Evolutionary conservation across 2,888 invertebrate genomes (phyloP).

Genomic region (Leptogaster cylindrica): DNA sequence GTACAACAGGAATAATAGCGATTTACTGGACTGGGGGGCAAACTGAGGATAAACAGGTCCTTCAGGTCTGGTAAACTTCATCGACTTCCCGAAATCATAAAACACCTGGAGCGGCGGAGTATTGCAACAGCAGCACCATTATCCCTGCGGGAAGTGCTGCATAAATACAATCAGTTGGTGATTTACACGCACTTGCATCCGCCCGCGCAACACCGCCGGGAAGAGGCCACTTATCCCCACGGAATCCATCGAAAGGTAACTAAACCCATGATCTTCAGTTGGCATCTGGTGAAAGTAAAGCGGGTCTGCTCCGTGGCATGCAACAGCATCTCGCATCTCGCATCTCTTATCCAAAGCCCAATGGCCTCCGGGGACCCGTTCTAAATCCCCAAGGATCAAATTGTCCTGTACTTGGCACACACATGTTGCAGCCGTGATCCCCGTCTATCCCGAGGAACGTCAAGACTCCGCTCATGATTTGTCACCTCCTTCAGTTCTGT

Average conservation of each 20-base stretch:
- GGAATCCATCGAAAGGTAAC: conserved; percentile 18
- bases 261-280: background rate
- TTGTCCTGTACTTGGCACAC: too few species aligned
- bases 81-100: background rate
- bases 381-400: too few species aligned
- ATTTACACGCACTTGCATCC: background rate
- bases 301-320: too few species aligned
- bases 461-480: conserved; percentile 29
- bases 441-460: conserved; percentile 13
- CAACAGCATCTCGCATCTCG: too few species aligned
- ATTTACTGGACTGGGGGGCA: conserved; percentile 15
- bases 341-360: too few species aligned
- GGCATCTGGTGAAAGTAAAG: background rate
- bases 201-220: background rate
- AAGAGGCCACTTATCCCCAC: background rate
- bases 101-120: conserved; percentile 23
- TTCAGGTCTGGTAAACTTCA: background rate
- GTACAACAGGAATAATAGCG: conserved; percentile 18
- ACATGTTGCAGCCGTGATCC: background rate
- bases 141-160: background rate
- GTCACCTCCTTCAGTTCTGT: conserved; percentile 28
- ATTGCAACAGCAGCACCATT: background rate
- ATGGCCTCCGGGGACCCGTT: too few species aligned
- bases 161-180: too few species aligned
- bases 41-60: conserved; percentile 9